phyloP scores from a whole-genome alignment of 2,113 vertebrate species.

The Scatophagus argus region DNA sequence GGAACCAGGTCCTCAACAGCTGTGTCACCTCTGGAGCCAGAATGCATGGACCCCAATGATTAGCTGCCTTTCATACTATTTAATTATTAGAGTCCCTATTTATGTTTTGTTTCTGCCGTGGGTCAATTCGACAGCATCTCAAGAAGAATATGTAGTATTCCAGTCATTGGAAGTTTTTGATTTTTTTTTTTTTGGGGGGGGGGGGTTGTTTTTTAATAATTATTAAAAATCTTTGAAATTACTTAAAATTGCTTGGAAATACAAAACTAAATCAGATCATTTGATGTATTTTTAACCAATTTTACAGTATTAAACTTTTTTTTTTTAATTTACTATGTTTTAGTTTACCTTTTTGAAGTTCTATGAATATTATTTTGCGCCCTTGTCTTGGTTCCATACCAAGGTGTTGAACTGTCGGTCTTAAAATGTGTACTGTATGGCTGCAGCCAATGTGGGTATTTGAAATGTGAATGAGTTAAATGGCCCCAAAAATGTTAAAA shows the following conservation, averaged over 20 bases:
- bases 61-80: constrained; percentile 41
- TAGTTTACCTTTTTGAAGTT: constrained; percentile 27
- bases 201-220: background rate
- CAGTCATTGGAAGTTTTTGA: background rate
- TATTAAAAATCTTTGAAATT: background rate
- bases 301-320: background rate
- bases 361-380: background rate
- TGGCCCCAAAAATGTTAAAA: background rate
- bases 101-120: constrained; percentile 52
- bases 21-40: constrained; percentile 34
- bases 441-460: constrained; percentile 1
- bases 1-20: constrained; percentile 22
- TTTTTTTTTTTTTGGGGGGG: background rate
- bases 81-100: constrained; percentile 58
- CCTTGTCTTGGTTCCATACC: background rate
- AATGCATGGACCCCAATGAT: constrained; percentile 23
- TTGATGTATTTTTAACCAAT: background rate
- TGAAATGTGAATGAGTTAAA: background rate
- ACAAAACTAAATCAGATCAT: background rate
- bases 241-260: constrained; percentile 4
- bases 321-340: background rate
- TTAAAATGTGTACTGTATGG: background rate
- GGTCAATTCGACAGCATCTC: background rate
- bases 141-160: background rate
- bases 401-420: constrained; percentile 1